Evolutionary conservation across 2,888 invertebrate genomes (phyloP).

Genomic region (Papilio demoleus): DNA sequence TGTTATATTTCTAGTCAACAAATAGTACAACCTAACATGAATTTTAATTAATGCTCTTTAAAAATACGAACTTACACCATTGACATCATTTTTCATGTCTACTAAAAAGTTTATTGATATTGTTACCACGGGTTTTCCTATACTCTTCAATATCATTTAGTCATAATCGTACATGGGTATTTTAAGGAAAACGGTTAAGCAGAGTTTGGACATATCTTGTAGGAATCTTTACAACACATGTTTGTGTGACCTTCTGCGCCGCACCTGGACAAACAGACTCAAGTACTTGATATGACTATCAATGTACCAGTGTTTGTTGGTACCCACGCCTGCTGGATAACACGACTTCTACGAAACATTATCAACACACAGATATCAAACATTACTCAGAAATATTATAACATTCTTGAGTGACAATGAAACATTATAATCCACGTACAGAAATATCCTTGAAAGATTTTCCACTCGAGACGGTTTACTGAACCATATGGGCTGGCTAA

Average conservation of each 20-base stretch:
- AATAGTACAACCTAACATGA: background rate
- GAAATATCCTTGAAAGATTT: background rate
- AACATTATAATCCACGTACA: background rate
- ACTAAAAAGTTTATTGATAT: background rate
- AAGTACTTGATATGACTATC: constrained; percentile 16
- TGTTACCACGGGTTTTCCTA: background rate
- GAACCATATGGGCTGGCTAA: background rate
- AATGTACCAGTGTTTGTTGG: constrained; percentile 21
- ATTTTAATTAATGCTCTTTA: background rate
- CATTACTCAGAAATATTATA: background rate
- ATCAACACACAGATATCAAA: background rate
- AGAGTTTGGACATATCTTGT: background rate
- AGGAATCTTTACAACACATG: constrained; percentile 12
- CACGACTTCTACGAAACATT: background rate
- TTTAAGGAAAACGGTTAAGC: constrained; percentile 12
- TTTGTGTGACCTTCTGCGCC: constrained; percentile 27
- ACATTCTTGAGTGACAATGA: background rate
- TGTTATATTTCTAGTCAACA: too few species aligned
- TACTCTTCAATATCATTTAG: background rate
- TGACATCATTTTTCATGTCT: background rate
- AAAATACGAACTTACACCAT: background rate
- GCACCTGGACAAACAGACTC: constrained; percentile 37
- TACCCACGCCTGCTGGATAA: background rate
- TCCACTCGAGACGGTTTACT: background rate
- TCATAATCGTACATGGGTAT: background rate